Evolutionary conservation across 2,113 vertebrate species (phyloP).

Genomic region (Atrichornis clamosus): DNA sequence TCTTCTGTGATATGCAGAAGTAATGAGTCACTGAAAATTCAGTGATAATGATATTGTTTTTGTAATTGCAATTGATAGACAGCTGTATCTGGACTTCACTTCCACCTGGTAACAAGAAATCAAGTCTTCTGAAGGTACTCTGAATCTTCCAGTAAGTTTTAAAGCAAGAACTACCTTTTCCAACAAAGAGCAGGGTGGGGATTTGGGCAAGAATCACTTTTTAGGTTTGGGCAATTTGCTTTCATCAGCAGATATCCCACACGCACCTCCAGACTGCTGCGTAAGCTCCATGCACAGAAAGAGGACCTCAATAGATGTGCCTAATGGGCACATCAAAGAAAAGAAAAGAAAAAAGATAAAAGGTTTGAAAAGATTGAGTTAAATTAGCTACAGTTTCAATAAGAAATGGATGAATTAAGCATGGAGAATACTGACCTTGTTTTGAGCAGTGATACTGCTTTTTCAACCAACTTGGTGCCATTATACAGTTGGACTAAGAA

Average conservation of each 20-base stretch:
- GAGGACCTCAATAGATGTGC: background rate
- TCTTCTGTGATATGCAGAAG: background rate
- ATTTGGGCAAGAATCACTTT: background rate
- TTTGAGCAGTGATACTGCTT: background rate
- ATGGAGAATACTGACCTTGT: background rate
- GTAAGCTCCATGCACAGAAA: background rate
- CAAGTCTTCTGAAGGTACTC: background rate
- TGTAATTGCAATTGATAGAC: background rate
- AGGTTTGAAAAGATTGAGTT: background rate
- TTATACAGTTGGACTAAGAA: background rate
- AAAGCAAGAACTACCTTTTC: background rate
- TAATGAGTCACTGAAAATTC: background rate
- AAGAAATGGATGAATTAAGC: background rate
- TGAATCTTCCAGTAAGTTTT: background rate
- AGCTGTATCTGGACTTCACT: background rate
- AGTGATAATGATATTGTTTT: background rate
- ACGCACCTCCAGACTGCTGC: background rate
- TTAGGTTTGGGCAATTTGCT: background rate
- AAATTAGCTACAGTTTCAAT: background rate
- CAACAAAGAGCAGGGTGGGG: background rate
- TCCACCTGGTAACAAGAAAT: background rate
- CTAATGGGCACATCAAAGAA: background rate
- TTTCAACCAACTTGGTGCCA: background rate
- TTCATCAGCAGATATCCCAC: background rate
- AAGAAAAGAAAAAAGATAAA: background rate